A percentile compares a stretch with the other conserved stretches of the same genome.
Conservation (phyloP, 1,140 invertebrate genomes). For the Aphidius ervi region DNA sequence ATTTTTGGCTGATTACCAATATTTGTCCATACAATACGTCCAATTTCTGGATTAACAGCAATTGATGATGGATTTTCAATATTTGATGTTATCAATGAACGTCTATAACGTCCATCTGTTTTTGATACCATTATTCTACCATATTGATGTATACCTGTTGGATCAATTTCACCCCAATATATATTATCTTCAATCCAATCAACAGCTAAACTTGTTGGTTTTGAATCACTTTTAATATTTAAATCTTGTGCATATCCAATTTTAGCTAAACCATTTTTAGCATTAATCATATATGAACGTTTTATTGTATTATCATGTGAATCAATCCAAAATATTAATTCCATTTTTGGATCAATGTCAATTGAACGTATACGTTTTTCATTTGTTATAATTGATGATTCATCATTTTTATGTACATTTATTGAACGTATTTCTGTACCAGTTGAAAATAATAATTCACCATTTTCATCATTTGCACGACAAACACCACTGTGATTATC, state of each 20-base stretch:
- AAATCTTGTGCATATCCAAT: constrained; percentile 85
- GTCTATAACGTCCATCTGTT: constrained; percentile 83
- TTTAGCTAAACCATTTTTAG: constrained; percentile 69
- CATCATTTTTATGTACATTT: constrained; percentile 62
- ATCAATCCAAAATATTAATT: constrained; percentile 92
- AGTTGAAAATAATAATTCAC: constrained; percentile 68
- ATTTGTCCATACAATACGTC: constrained; percentile 87
- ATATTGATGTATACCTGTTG: constrained; percentile 65
- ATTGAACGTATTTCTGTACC: constrained; percentile 83
- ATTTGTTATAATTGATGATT: constrained; percentile 71
- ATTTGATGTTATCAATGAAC: constrained; percentile 67
- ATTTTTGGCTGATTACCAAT: constrained; percentile 79
- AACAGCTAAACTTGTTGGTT: constrained; percentile 79
- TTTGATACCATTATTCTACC: constrained; percentile 82
- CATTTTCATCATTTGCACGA: constrained; percentile 62
- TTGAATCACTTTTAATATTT: constrained; percentile 71
- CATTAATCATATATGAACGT: constrained; percentile 83
- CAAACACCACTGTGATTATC: constrained; percentile 79
- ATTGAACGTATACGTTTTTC: constrained; percentile 84
- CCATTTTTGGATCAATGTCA: constrained; percentile 76
- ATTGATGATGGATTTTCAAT: constrained; percentile 82
- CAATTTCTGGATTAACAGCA: constrained; percentile 80
- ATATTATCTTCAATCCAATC: constrained; percentile 91
- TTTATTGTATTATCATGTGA: constrained; percentile 85
- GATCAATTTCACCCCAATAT: constrained; percentile 89